Conservation (phyloP, 2,888 invertebrate species). For the Endomychus coccineus region DNA sequence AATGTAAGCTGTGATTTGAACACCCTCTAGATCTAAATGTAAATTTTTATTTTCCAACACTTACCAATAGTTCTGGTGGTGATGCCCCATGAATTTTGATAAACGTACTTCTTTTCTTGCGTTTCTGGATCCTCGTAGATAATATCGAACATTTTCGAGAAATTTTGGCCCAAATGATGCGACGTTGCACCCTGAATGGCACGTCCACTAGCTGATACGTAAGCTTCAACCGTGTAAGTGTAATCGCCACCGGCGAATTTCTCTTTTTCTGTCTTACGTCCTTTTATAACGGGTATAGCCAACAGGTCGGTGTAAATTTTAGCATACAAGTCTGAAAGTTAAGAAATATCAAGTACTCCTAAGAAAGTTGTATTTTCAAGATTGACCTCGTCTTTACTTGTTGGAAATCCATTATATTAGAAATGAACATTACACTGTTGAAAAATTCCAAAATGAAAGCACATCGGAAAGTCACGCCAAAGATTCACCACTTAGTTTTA, state of each 20-base stretch:
- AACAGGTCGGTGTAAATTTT: conserved; percentile 82
- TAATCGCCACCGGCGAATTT: conserved; percentile 98
- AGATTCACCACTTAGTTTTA: too few relatives aligned
- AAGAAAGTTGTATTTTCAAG: too few relatives aligned
- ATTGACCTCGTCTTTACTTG: too few relatives aligned
- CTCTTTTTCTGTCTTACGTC: conserved; percentile 96
- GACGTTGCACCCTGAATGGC: conserved; percentile 96
- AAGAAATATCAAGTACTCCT: too few relatives aligned
- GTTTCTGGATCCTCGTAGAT: conserved; percentile 89
- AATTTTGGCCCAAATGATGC: conserved; percentile 98
- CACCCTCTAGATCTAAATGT: too few relatives aligned
- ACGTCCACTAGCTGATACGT: conserved; percentile 86
- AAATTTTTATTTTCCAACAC: too few relatives aligned
- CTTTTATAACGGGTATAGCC: conserved; percentile 93
- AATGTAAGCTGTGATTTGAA: too few relatives aligned
- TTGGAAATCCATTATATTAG: too few relatives aligned
- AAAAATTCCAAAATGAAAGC: too few relatives aligned
- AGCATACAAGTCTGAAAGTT: conserved; percentile 74
- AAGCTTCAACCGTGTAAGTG: conserved; percentile 96
- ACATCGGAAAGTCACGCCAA: too few relatives aligned
- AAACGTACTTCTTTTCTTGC: conserved; percentile 79
- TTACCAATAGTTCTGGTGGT: conserved; percentile 92
- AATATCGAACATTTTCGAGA: conserved; percentile 99
- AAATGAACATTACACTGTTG: too few relatives aligned
- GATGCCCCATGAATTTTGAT: conserved; percentile 98